A percentile compares a stretch with the other conserved stretches of the same genome.
phyloP scores from a whole-genome alignment of 2,888 invertebrate species.

The Drosophila kuntzei region DNA sequence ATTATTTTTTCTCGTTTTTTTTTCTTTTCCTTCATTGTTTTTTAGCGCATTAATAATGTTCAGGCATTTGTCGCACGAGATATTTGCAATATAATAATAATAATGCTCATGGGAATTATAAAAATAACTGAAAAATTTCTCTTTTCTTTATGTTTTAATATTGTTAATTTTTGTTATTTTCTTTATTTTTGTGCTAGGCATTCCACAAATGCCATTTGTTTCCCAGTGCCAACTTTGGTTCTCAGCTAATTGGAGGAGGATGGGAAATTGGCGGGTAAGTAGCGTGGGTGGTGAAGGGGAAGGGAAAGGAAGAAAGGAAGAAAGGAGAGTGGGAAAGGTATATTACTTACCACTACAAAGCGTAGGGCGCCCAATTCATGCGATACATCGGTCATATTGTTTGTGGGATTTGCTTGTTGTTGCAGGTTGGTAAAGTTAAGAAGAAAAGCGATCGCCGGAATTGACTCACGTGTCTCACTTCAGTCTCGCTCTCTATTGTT shows the following conservation, averaged over 20 bases:
- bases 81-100: slow-evolving; percentile 50
- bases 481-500: slow-evolving; percentile 37
- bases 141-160: slow-evolving; percentile 27
- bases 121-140: slow-evolving; percentile 57
- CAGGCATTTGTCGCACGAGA: slow-evolving; percentile 74
- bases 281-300: too few species aligned
- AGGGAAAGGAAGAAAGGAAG: too few species aligned
- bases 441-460: slow-evolving; percentile 38
- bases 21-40: slow-evolving; percentile 23
- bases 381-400: slow-evolving; percentile 84
- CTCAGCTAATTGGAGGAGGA: slow-evolving; percentile 25
- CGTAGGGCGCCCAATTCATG: slow-evolving; percentile 85
- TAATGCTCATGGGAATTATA: slow-evolving; percentile 54
- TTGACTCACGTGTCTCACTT: slow-evolving; percentile 29
- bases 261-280: neutral
- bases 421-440: slow-evolving; percentile 43
- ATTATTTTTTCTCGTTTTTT: slow-evolving; percentile 25
- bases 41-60: slow-evolving; percentile 65
- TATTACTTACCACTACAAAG: slow-evolving; percentile 84
- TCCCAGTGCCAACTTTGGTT: slow-evolving; percentile 17
- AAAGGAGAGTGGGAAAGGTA: too few species aligned
- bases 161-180: slow-evolving; percentile 31
- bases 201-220: slow-evolving; percentile 62
- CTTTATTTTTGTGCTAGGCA: slow-evolving; percentile 27
- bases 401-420: slow-evolving; percentile 45